Conservation (phyloP, 2,888 invertebrate species). For the Dioctria linearis region DNA sequence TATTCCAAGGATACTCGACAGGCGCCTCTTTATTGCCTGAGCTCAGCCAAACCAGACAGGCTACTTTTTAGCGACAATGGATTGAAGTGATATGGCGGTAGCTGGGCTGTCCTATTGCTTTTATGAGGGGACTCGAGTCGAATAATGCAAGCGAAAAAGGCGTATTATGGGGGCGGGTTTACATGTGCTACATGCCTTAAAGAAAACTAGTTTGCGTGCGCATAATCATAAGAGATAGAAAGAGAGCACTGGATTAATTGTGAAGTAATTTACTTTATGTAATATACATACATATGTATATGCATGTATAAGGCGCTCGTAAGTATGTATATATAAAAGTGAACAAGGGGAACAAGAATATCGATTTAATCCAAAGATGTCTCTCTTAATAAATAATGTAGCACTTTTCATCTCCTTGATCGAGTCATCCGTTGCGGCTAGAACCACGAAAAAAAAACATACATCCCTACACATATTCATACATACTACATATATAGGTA, state of each 20-base stretch:
- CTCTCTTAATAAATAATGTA: conserved; percentile 9
- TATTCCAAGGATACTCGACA: background rate
- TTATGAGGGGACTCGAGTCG: conserved; percentile 6
- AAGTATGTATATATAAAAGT: background rate
- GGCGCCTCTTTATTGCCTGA: conserved; percentile 4
- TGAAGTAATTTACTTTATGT: background rate
- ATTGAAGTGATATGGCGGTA: conserved; percentile 15
- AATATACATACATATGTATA: conserved; percentile 1
- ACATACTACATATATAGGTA: no score
- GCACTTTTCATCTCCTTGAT: conserved; percentile 1
- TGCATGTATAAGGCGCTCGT: no score
- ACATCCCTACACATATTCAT: no score
- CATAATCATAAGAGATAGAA: background rate
- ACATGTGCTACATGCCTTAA: no score
- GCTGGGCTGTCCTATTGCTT: background rate
- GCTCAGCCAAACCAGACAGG: background rate
- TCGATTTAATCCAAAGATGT: background rate
- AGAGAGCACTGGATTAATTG: background rate
- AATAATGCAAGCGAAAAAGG: conserved; percentile 11
- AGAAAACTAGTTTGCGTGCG: background rate
- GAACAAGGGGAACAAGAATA: background rate
- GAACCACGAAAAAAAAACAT: background rate
- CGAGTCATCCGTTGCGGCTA: background rate
- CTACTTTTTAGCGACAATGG: background rate
- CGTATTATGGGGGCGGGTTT: background rate